These are phyloP conservation scores for Plectrocnemia conspersa DNA, from an alignment of 1,140 invertebrate genomes.

Conservation along the genomic window DNA sequence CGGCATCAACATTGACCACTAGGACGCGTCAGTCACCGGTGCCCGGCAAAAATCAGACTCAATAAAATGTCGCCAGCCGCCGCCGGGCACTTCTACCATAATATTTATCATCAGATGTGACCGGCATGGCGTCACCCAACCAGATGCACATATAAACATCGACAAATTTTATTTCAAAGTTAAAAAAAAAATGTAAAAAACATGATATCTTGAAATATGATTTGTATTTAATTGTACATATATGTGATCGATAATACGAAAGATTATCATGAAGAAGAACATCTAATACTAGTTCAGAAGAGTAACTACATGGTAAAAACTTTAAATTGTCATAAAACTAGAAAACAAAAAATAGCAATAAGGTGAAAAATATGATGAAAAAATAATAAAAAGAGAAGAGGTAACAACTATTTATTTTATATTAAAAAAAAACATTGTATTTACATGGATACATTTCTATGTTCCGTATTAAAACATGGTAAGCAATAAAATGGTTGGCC, in stretches of 20 bases:
- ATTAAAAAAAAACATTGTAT: neutral
- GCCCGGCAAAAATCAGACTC: neutral
- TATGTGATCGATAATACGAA: too few relatives aligned
- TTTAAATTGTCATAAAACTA: too few relatives aligned
- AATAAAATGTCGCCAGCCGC: neutral
- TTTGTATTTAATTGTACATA: neutral
- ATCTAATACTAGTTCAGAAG: too few relatives aligned
- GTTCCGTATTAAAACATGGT: conserved; percentile 16
- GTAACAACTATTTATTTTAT: neutral
- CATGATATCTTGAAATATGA: neutral
- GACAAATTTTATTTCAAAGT: neutral
- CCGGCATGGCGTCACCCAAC: neutral
- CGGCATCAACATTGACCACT: neutral
- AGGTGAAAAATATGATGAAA: neutral
- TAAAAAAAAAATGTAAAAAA: neutral
- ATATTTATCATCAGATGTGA: too few relatives aligned
- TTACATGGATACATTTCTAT: conserved; percentile 1
- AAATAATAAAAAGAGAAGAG: neutral
- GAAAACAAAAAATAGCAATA: neutral
- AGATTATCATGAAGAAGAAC: too few relatives aligned
- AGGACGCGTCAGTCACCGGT: neutral
- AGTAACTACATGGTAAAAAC: too few relatives aligned
- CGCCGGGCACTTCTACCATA: neutral
- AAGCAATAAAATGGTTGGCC: conserved; percentile 7
- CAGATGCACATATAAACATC: neutral